These are phyloP conservation scores for Amphipoea lucens DNA, from an alignment of 2,888 invertebrate species.

Conservation along the genomic window DNA sequence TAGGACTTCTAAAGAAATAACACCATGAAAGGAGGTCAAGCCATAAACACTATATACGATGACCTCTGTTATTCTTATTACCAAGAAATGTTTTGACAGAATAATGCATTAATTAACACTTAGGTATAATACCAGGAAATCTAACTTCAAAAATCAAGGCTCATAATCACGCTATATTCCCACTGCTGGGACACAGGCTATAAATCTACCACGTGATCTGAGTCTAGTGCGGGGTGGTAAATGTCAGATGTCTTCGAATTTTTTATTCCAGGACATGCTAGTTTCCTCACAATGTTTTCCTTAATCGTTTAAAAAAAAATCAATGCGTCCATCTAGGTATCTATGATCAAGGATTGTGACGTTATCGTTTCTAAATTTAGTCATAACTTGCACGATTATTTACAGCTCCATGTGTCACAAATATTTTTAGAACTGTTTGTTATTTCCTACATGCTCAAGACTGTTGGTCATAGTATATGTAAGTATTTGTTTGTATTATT, in stretches of 20 bases:
- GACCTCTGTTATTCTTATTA: conserved; percentile 6
- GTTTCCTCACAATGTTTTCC: neutral
- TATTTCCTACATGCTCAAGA: conserved; percentile 27
- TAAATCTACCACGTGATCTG: too few species aligned
- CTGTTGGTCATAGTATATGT: conserved; percentile 29
- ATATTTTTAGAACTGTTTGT: conserved; percentile 54
- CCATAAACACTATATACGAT: neutral
- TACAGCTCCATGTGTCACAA: conserved; percentile 39
- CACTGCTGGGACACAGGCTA: neutral
- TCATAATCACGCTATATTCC: neutral
- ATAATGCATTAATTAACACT: neutral
- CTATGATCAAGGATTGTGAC: conserved; percentile 7
- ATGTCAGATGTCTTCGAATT: too few species aligned
- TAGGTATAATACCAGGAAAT: conserved; percentile 16
- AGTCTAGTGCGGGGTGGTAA: too few species aligned
- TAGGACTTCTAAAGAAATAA: conserved; percentile 3
- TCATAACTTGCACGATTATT: conserved; percentile 33
- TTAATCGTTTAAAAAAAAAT: neutral
- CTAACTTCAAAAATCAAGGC: neutral
- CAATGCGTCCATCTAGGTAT: neutral
- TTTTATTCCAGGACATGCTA: too few species aligned
- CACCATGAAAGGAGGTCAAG: conserved; percentile 16
- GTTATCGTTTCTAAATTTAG: conserved; percentile 28
- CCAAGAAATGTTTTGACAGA: conserved; percentile 24
- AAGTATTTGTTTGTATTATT: conserved; percentile 16